Evolutionary conservation across 1,140 invertebrate species (phyloP).

Genomic region (Drosophila arawakana): DNA sequence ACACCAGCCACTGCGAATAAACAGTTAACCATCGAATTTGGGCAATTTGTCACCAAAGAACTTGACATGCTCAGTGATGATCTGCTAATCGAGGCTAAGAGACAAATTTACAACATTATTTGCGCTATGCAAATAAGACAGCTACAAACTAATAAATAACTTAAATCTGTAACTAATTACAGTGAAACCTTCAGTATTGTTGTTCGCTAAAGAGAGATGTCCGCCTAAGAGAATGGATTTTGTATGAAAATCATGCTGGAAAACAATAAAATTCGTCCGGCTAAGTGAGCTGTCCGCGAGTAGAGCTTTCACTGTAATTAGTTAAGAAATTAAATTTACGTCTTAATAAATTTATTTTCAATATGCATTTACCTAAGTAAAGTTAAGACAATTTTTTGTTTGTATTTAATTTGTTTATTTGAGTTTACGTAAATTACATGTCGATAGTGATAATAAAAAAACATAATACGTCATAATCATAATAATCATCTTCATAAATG

Average conservation of each 20-base stretch:
- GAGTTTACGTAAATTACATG: constrained; percentile 79
- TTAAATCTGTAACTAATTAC: not conserved
- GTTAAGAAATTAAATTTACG: too few relatives aligned
- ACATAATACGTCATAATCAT: constrained; percentile 76
- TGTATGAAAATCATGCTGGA: too few relatives aligned
- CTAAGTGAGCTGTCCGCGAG: too few relatives aligned
- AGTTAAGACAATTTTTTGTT: not conserved
- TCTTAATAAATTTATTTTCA: not conserved
- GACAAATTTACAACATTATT: constrained; percentile 54
- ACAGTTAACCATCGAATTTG: constrained; percentile 43
- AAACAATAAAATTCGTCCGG: too few relatives aligned
- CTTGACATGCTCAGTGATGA: constrained; percentile 41
- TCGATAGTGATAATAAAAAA: constrained; percentile 80
- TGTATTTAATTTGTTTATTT: constrained; percentile 63
- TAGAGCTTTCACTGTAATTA: too few relatives aligned
- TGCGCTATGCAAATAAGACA: constrained; percentile 55
- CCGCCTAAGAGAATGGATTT: too few relatives aligned
- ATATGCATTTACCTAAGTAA: not conserved
- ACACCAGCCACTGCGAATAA: not conserved
- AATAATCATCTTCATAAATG: constrained; percentile 67
- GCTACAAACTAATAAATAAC: constrained; percentile 23
- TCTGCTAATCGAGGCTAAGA: constrained; percentile 52
- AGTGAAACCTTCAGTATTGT: too few relatives aligned
- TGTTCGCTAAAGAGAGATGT: too few relatives aligned
- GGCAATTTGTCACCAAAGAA: constrained; percentile 54